Percentiles rank a stretch among this genome's conserved stretches.
These are phyloP conservation scores for Leucania comma DNA, from an alignment of 2,888 invertebrate species.

Conservation along the genomic window DNA sequence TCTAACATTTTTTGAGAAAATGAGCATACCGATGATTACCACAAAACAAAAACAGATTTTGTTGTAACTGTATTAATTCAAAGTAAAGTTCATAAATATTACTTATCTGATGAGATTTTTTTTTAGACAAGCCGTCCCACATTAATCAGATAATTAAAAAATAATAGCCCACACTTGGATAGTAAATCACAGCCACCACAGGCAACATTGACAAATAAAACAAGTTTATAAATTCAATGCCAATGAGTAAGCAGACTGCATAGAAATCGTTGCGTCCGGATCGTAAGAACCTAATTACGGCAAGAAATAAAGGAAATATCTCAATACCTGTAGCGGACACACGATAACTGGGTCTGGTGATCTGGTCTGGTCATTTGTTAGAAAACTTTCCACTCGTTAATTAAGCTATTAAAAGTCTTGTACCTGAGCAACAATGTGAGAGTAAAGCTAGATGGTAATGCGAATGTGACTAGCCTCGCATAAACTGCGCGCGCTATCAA, in stretches of 20 bases:
- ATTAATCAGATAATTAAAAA: constrained; percentile 37
- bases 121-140: constrained; percentile 11
- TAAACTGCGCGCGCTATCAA: constrained; percentile 21
- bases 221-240: constrained; percentile 56
- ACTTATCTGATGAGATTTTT: not conserved
- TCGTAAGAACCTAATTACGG: constrained; percentile 46
- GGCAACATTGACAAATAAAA: constrained; percentile 40
- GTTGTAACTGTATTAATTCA: not conserved
- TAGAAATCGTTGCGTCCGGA: constrained; percentile 56
- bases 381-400: constrained; percentile 63
- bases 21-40: not conserved
- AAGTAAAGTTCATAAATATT: not conserved
- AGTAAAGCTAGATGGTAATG: constrained; percentile 51
- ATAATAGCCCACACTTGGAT: constrained; percentile 21
- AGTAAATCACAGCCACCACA: constrained; percentile 34
- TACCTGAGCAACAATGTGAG: constrained; percentile 57
- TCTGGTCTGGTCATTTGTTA: constrained; percentile 53
- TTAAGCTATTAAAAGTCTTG: constrained; percentile 64
- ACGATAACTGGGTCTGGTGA: constrained; percentile 43
- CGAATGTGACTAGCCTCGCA: constrained; percentile 43
- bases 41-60: not conserved
- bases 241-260: constrained; percentile 43
- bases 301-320: constrained; percentile 64
- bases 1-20: not conserved
- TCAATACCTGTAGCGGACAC: constrained; percentile 52